Conservation (phyloP, 2,113 vertebrate species). For the Anhinga rufa region DNA sequence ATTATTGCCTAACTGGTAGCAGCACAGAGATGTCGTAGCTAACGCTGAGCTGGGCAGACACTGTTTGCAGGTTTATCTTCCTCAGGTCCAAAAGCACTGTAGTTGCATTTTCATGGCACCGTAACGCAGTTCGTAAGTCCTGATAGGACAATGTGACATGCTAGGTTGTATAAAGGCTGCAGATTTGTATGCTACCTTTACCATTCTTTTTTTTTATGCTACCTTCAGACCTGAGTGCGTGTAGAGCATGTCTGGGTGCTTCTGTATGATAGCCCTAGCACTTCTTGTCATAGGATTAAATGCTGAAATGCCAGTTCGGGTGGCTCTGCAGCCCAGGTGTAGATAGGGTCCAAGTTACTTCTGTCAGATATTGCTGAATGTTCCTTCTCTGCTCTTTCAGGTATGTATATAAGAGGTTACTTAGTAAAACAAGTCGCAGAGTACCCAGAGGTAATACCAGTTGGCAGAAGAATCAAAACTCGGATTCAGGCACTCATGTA, state of each 20-base stretch:
- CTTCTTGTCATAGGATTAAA: background rate
- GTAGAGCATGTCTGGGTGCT: background rate
- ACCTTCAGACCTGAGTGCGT: background rate
- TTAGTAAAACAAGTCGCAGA: background rate
- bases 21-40: background rate
- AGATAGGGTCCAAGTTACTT: background rate
- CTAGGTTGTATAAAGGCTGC: background rate
- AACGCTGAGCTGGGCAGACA: background rate
- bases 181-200: background rate
- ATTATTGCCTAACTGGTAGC: background rate
- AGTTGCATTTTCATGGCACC: background rate
- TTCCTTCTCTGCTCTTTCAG: background rate
- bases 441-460: background rate
- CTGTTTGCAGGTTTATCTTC: background rate
- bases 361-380: background rate
- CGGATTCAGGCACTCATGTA: no score
- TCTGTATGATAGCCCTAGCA: background rate
- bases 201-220: background rate
- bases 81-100: background rate
- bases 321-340: background rate
- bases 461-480: background rate
- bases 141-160: background rate
- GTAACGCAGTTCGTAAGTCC: background rate
- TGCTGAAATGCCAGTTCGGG: background rate
- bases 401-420: background rate